Evolutionary conservation across 2,113 vertebrate species (phyloP), one percentile per base, ranked within the genome.

Genomic region (Electrona antarctica): DNA sequence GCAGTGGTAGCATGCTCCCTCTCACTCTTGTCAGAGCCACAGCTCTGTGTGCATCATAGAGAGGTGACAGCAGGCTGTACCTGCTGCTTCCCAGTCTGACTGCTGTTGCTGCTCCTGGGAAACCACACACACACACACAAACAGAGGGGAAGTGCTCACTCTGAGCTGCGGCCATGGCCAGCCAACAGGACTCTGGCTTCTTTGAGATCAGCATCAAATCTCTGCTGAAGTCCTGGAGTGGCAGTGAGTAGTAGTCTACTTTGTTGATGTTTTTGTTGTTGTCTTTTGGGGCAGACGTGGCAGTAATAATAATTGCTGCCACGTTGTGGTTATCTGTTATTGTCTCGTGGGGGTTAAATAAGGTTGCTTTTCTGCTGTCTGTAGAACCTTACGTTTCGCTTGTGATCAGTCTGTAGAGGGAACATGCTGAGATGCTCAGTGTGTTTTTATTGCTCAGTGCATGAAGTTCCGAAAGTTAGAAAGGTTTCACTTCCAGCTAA

Each of bases 141-240:
- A 65, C 66, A 73, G 11, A 71, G 67, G 79, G 57, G 79, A 45
- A 13, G 12, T 56, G 62, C 64, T 70, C 76, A 87, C 81, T 85
- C 84, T 74, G 89, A 91, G 91, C 91, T 79, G 92, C 92, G 93
- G 93, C 90, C 94, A 98, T 98, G 97, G 93, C 96, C 93, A 98
- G 96, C 94, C 96, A 97, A 91, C 97, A 98, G 91, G 97, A 98
- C 92, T 98, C 96, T 9, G 97, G 96, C 89, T 98, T 98, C 94
- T 99, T 99, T 92, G 96, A 98, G 92, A 98, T 97, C 95, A 98
- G 96, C 94, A 98, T 99, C 94, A 98, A 98, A 90, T 98, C 97
- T 80, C 92, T 98, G 89, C 94, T 99, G 91, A 99, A 98, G 93
- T 98, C 97, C 79, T 97, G 97, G 97, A 97, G 97, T 90, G 95